Conservation (phyloP, 2,888 invertebrate genomes). For the Chymomyza amoena region DNA sequence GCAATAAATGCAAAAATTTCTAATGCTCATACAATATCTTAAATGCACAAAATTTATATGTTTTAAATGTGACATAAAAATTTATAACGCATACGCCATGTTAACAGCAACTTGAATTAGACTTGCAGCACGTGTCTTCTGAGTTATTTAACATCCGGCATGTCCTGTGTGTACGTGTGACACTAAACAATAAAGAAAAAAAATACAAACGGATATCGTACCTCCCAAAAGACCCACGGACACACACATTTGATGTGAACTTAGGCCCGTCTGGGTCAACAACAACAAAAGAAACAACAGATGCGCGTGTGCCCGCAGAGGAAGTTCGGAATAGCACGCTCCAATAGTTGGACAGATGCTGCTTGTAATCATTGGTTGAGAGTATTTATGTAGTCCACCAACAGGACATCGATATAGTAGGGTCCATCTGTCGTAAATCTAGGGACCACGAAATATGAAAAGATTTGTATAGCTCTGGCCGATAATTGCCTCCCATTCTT, state of each 20-base stretch:
- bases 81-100: slow-evolving; percentile 33
- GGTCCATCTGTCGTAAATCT: neutral
- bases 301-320: neutral
- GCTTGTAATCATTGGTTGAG: neutral
- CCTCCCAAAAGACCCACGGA: neutral
- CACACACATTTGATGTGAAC: neutral
- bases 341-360: neutral
- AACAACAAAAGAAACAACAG: neutral
- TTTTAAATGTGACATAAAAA: neutral
- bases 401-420: too few species aligned
- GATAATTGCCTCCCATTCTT: too few species aligned
- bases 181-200: neutral
- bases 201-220: neutral
- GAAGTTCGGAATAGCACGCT: neutral
- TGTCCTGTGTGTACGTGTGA: neutral
- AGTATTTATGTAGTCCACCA: neutral
- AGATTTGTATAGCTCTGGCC: too few species aligned
- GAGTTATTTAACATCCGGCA: neutral
- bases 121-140: slow-evolving; percentile 23
- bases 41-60: neutral
- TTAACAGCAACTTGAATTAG: slow-evolving; percentile 12
- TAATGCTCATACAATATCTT: too few species aligned
- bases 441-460: neutral
- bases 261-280: neutral
- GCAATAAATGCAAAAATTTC: neutral